Percentiles rank a stretch among this genome's conserved stretches.
Evolutionary conservation across 2,888 invertebrate genomes (phyloP).

Genomic region (Belgica antarctica): DNA sequence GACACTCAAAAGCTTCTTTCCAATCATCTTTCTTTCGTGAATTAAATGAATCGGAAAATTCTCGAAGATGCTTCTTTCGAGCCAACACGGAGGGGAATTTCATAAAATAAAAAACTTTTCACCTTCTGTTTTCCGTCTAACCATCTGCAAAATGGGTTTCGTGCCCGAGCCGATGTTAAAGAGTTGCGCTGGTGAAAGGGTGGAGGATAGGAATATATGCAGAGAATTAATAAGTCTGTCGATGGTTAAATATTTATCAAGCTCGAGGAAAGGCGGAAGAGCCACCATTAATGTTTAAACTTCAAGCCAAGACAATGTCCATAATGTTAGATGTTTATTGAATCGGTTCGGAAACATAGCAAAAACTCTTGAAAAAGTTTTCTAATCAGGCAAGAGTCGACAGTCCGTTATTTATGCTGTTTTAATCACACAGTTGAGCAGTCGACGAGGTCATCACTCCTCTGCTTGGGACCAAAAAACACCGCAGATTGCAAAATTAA

Average conservation of each 20-base stretch:
- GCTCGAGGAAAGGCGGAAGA: background rate
- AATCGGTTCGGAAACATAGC: background rate
- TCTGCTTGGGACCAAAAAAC: background rate
- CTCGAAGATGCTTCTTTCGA: background rate
- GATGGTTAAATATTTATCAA: constrained; percentile 17
- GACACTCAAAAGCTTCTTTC: background rate
- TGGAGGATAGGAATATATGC: no score
- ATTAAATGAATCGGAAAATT: constrained; percentile 17
- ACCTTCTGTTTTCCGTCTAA: background rate
- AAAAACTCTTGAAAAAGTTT: constrained; percentile 6
- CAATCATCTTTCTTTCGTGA: background rate
- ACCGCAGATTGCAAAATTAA: constrained; percentile 4
- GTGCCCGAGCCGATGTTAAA: background rate
- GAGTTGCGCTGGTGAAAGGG: background rate
- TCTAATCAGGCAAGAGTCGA: constrained; percentile 12
- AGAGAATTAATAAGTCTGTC: constrained; percentile 19
- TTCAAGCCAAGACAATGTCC: background rate
- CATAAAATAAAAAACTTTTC: constrained; percentile 1
- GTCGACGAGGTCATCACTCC: background rate
- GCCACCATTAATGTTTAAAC: background rate
- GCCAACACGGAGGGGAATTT: constrained; percentile 20
- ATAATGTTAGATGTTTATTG: background rate
- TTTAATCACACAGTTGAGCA: background rate
- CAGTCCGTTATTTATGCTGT: background rate
- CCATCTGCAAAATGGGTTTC: constrained; percentile 25